Evolutionary conservation across 2,888 invertebrate species (phyloP).

Genomic region (Osmoderma eremita): DNA sequence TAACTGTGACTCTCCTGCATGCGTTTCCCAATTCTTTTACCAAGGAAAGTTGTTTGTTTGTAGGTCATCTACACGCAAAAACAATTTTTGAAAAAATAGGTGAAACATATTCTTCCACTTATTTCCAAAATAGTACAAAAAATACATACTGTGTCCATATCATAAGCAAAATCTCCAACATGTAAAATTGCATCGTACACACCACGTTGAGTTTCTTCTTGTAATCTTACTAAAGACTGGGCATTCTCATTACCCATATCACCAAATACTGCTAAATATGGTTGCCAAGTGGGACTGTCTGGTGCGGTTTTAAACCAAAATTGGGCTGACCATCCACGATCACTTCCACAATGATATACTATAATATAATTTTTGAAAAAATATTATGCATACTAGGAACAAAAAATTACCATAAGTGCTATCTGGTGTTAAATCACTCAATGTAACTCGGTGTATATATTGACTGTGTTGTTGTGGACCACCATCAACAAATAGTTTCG

Average conservation of each 20-base stretch:
- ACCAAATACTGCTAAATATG: slow-evolving; percentile 87
- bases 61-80: too few relatives aligned
- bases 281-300: slow-evolving; percentile 75
- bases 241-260: slow-evolving; percentile 96
- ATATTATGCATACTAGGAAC: not conserved
- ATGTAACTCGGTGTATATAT: slow-evolving; percentile 80
- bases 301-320: slow-evolving; percentile 83
- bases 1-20: too few relatives aligned
- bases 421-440: slow-evolving; percentile 71
- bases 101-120: too few relatives aligned
- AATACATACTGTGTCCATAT: slow-evolving; percentile 77
- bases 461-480: slow-evolving; percentile 72
- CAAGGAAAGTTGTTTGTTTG: too few relatives aligned
- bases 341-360: slow-evolving; percentile 86
- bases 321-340: slow-evolving; percentile 81
- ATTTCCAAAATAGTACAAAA: too few relatives aligned
- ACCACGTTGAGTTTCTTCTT: slow-evolving; percentile 82
- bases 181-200: slow-evolving; percentile 89
- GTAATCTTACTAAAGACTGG: slow-evolving; percentile 83
- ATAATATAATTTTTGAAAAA: slow-evolving; percentile 47
- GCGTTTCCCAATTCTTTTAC: too few relatives aligned
- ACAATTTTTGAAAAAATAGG: too few relatives aligned
- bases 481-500: slow-evolving; percentile 78
- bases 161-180: slow-evolving; percentile 95
- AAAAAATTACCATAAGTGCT: slow-evolving; percentile 71